phyloP scores from a whole-genome alignment of 2,888 invertebrate genomes.

The Neoitamus cyanurus region DNA sequence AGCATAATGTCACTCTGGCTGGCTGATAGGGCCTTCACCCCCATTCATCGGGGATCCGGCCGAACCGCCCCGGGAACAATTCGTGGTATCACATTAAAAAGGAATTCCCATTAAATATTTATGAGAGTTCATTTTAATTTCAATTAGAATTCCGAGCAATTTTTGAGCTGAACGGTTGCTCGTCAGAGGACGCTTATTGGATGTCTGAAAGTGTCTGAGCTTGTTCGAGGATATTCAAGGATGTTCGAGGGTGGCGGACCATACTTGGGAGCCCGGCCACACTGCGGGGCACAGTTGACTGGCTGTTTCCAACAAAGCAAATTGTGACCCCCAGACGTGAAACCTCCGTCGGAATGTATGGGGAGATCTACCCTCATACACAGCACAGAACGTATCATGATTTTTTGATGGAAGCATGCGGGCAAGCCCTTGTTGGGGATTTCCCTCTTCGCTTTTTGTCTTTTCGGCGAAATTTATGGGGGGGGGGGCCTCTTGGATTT shows the following conservation, averaged over 20 bases:
- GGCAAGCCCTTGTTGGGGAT: not conserved
- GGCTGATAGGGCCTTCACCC: not conserved
- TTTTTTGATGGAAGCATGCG: conserved; percentile 16
- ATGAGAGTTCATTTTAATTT: conserved; percentile 38
- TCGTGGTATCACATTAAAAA: conserved; percentile 32
- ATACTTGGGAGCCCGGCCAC: not conserved
- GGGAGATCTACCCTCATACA: not conserved
- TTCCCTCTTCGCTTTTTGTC: not conserved
- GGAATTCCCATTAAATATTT: conserved; percentile 36
- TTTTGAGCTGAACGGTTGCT: not conserved
- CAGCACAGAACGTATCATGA: not conserved
- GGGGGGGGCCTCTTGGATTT: not conserved
- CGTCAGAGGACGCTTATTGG: not conserved
- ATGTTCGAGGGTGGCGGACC: not conserved
- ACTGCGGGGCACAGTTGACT: not conserved
- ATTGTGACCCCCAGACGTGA: not conserved
- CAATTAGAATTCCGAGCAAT: conserved; percentile 22
- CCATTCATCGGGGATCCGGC: not conserved
- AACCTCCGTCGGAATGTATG: not conserved
- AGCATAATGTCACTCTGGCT: not conserved
- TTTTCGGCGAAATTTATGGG: conserved; percentile 11
- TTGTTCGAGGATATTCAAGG: not conserved
- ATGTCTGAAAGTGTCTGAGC: not conserved
- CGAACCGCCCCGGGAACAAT: not conserved
- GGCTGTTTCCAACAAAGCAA: not conserved